Evolutionary conservation across 2,888 invertebrate genomes (phyloP).

Genomic region (Pterostichus madidus): DNA sequence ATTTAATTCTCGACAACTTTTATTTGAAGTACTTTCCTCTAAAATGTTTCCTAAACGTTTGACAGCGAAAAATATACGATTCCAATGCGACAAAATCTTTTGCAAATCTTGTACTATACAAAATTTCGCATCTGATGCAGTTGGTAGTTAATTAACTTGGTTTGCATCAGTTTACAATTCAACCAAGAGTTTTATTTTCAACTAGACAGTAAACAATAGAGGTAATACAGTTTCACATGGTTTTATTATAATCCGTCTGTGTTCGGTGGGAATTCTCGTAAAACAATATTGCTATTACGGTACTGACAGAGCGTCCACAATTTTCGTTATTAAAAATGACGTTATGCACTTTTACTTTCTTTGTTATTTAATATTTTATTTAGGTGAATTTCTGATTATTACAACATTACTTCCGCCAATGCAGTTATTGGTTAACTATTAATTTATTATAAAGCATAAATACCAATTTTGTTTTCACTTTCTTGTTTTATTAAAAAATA

Average conservation of each 20-base stretch:
- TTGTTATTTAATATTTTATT: conserved; percentile 7
- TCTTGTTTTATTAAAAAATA: neutral
- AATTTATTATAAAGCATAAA: neutral
- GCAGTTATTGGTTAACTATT: conserved; percentile 6
- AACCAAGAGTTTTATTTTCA: conserved; percentile 14
- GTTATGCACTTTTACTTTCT: conserved; percentile 47
- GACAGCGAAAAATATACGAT: too few species aligned
- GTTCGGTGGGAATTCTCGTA: conserved; percentile 3
- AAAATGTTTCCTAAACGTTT: too few species aligned
- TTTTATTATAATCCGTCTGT: conserved; percentile 31
- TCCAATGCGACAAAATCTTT: neutral
- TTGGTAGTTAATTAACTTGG: conserved; percentile 11
- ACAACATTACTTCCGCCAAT: neutral
- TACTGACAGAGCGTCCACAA: neutral
- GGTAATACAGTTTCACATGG: conserved; percentile 13
- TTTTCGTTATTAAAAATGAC: conserved; percentile 18
- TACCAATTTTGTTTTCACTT: conserved; percentile 6
- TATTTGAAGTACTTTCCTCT: too few species aligned
- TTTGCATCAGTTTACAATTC: conserved; percentile 26
- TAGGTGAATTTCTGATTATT: conserved; percentile 10
- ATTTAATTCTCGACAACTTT: too few species aligned
- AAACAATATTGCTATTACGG: conserved; percentile 15
- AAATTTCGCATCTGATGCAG: too few species aligned
- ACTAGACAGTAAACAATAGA: neutral
- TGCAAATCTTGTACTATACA: neutral